A percentile compares a stretch with the other conserved stretches of the same genome.
Evolutionary conservation across 2,113 vertebrate species (phyloP).

Genomic region (Clarias magur): DNA sequence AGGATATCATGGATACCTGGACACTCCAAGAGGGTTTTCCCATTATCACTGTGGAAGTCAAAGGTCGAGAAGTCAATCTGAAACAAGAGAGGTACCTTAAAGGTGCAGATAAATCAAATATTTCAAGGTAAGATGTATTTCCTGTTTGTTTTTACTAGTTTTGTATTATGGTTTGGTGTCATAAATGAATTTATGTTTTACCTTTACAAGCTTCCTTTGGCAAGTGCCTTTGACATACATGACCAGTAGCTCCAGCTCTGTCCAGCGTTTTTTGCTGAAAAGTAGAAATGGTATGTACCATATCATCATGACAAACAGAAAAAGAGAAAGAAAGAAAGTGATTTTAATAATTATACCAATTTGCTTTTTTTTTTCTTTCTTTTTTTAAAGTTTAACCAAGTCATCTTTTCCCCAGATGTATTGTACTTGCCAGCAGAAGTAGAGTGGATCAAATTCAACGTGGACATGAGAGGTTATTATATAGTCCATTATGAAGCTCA

Average conservation of each 20-base stretch:
- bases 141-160: neutral
- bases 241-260: slow-evolving; percentile 67
- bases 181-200: neutral
- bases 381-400: neutral
- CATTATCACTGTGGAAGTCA: slow-evolving; percentile 79
- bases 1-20: slow-evolving; percentile 88
- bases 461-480: slow-evolving; percentile 89
- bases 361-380: neutral
- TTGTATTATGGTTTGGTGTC: neutral
- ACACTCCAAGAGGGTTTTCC: slow-evolving; percentile 90
- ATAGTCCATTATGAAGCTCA: slow-evolving; percentile 84
- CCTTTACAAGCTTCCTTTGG: slow-evolving; percentile 68
- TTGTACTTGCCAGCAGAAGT: slow-evolving; percentile 81
- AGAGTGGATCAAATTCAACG: slow-evolving; percentile 91
- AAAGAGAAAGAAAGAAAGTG: neutral
- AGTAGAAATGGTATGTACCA: slow-evolving; percentile 64
- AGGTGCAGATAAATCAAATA: slow-evolving; percentile 58
- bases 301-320: too few relatives aligned
- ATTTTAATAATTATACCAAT: neutral
- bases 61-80: slow-evolving; percentile 76
- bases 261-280: slow-evolving; percentile 74
- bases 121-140: slow-evolving; percentile 69
- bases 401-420: slow-evolving; percentile 69
- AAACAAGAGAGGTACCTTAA: slow-evolving; percentile 82
- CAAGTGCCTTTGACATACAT: slow-evolving; percentile 76